Percentiles rank a stretch among this genome's conserved stretches.
These are phyloP conservation scores for Agriopis marginaria DNA, from an alignment of 2,888 invertebrate species.

Conservation along the genomic window DNA sequence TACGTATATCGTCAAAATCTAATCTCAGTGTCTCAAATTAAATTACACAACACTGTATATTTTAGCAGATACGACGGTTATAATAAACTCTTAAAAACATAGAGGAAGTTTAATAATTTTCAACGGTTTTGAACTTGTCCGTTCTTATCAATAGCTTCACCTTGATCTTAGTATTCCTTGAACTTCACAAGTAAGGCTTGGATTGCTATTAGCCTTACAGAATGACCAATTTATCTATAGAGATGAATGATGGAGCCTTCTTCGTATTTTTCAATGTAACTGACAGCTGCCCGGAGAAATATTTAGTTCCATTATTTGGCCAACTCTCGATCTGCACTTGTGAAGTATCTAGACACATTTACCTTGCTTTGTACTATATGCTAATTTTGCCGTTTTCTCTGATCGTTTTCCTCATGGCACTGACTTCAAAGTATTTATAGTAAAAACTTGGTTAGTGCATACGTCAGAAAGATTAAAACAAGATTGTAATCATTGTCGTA, in stretches of 20 bases:
- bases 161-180: slow-evolving; percentile 40
- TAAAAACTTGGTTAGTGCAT: neutral
- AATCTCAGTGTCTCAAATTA: too few species aligned
- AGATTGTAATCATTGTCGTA: too few species aligned
- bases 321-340: neutral
- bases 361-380: slow-evolving; percentile 14
- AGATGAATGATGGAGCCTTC: neutral
- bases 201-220: neutral
- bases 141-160: slow-evolving; percentile 29
- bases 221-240: neutral
- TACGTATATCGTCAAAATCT: too few species aligned
- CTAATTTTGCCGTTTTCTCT: slow-evolving; percentile 2
- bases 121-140: slow-evolving; percentile 13
- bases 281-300: neutral
- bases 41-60: too few species aligned
- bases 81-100: neutral
- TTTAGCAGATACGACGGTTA: neutral
- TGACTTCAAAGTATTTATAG: neutral
- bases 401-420: slow-evolving; percentile 13
- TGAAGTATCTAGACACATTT: slow-evolving; percentile 21
- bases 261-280: neutral
- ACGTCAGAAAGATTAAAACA: too few species aligned
- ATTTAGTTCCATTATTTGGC: neutral
- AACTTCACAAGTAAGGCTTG: slow-evolving; percentile 34
- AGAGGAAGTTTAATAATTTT: slow-evolving; percentile 19